These are phyloP conservation scores for Aphelenchoides avenae DNA, from an alignment of 1,140 invertebrate species.

Conservation along the genomic window DNA sequence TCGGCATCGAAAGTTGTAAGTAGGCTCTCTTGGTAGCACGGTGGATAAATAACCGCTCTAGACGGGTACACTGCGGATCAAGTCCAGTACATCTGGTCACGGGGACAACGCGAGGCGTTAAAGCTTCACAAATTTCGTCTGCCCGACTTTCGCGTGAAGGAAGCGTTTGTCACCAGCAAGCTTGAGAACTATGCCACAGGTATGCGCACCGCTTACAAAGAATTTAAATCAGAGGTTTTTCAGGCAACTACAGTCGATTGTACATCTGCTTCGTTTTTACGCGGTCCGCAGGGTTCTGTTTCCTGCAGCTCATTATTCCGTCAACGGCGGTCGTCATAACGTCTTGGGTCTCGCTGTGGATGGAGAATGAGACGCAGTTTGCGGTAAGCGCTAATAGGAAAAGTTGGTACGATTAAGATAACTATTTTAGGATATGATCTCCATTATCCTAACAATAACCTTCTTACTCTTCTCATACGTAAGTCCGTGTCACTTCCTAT, in stretches of 20 bases:
- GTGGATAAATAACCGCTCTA: constrained; percentile 15
- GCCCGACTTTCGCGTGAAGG: constrained; percentile 55
- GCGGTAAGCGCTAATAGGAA: too few species aligned
- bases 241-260: constrained; percentile 53
- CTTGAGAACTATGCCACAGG: constrained; percentile 52
- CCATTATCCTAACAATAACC: constrained; percentile 64
- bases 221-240: constrained; percentile 1
- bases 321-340: constrained; percentile 59
- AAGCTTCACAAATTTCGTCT: constrained; percentile 52
- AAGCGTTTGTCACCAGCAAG: constrained; percentile 58
- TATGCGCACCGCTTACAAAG: too few species aligned
- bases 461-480: constrained; percentile 88
- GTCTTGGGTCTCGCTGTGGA: constrained; percentile 58
- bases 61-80: constrained; percentile 59
- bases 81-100: constrained; percentile 67
- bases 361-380: constrained; percentile 57
- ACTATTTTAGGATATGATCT: constrained; percentile 80
- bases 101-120: constrained; percentile 44
- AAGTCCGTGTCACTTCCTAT: too few species aligned
- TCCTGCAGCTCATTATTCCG: constrained; percentile 58
- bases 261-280: constrained; percentile 58
- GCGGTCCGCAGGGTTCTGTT: constrained; percentile 56
- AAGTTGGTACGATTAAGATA: too few species aligned
- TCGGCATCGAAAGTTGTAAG: constrained; percentile 98
- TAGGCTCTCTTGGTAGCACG: constrained; percentile 54